phyloP scores from a whole-genome alignment of 2,888 invertebrate species.

The Platerodrilus igneus region DNA sequence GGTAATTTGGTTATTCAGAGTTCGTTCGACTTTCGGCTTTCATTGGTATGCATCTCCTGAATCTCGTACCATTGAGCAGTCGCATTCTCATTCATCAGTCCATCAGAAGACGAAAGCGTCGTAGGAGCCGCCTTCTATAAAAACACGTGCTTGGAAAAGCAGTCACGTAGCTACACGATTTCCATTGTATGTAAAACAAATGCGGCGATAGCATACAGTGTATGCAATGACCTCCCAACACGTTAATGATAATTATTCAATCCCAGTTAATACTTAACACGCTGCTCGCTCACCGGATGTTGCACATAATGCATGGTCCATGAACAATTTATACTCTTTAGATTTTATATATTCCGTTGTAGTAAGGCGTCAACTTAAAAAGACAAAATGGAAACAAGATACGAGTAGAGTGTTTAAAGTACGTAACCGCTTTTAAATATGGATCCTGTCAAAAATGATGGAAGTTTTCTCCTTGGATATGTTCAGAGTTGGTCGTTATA shows the following conservation, averaged over 20 bases:
- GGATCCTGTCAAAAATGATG: slow-evolving; percentile 24
- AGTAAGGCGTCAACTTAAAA: slow-evolving; percentile 4
- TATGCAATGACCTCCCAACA: slow-evolving; percentile 44
- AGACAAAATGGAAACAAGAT: slow-evolving; percentile 5
- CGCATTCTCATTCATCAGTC: slow-evolving; percentile 41
- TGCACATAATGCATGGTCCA: slow-evolving; percentile 15
- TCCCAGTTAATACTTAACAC: slow-evolving; percentile 34
- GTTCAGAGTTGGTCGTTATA: slow-evolving; percentile 36
- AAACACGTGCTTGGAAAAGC: slow-evolving; percentile 43
- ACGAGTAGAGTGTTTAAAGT: not conserved
- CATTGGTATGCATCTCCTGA: slow-evolving; percentile 38
- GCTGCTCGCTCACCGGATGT: slow-evolving; percentile 30
- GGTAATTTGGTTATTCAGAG: slow-evolving; percentile 26
- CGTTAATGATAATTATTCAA: slow-evolving; percentile 46
- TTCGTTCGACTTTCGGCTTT: slow-evolving; percentile 29
- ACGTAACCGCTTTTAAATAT: slow-evolving; percentile 20
- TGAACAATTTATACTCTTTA: too few relatives aligned
- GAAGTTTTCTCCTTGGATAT: slow-evolving; percentile 31
- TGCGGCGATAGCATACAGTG: slow-evolving; percentile 36
- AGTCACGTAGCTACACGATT: slow-evolving; percentile 45
- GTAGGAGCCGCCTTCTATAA: slow-evolving; percentile 33
- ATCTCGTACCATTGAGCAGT: slow-evolving; percentile 34
- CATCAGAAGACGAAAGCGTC: slow-evolving; percentile 29
- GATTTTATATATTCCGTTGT: not conserved
- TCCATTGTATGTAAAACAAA: slow-evolving; percentile 47